These are phyloP conservation scores for Asteroscopus sphinx DNA, from an alignment of 2,888 invertebrate species.

Conservation along the genomic window DNA sequence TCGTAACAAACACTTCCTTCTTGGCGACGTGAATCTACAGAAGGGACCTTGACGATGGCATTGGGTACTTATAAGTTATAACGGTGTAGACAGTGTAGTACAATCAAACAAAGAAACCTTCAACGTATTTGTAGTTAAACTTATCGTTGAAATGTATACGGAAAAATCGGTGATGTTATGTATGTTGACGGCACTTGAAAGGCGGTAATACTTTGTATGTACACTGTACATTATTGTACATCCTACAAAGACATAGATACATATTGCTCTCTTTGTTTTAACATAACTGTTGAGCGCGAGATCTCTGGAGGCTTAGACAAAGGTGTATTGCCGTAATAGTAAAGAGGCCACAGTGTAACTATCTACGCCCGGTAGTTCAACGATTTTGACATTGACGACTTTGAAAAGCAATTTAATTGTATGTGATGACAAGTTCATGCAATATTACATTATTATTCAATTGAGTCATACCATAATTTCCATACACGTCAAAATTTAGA, in stretches of 20 bases:
- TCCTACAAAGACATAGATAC: neutral
- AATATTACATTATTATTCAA: too few relatives aligned
- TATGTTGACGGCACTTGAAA: neutral
- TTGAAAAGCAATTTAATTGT: too few relatives aligned
- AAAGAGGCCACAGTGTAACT: too few relatives aligned
- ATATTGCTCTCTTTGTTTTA: conserved; percentile 7
- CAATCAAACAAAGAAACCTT: conserved; percentile 34
- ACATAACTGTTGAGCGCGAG: conserved; percentile 6
- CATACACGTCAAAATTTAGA: too few relatives aligned
- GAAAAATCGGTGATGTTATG: conserved; percentile 7
- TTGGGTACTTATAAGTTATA: conserved; percentile 27
- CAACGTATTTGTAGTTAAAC: conserved; percentile 24
- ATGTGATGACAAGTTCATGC: too few relatives aligned
- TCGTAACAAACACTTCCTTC: conserved; percentile 42
- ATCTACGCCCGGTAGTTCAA: too few relatives aligned
- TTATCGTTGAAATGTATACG: conserved; percentile 8
- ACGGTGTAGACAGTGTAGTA: conserved; percentile 35
- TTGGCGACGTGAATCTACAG: conserved; percentile 32
- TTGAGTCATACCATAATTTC: too few relatives aligned
- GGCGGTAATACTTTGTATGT: conserved; percentile 1
- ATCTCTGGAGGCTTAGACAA: conserved; percentile 9
- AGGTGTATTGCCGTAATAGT: neutral
- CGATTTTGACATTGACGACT: too few relatives aligned
- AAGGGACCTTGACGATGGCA: conserved; percentile 37
- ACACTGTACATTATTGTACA: too few relatives aligned